Evolutionary conservation across 2,888 invertebrate genomes (phyloP).

Genomic region (Diaperis boleti): DNA sequence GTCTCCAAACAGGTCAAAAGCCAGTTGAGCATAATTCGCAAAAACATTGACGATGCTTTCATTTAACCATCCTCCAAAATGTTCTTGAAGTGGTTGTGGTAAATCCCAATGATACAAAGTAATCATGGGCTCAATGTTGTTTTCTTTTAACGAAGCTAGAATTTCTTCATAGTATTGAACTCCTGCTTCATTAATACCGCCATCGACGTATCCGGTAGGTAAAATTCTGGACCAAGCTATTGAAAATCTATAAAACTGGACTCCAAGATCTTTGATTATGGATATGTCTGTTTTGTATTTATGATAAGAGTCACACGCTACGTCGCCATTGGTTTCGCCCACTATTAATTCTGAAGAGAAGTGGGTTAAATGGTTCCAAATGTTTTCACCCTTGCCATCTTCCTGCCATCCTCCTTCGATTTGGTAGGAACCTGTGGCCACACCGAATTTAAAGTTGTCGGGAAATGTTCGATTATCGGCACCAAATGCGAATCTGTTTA

Average conservation of each 20-base stretch:
- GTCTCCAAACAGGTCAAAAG: slow-evolving; percentile 55
- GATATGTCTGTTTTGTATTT: slow-evolving; percentile 73
- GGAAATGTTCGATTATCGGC: slow-evolving; percentile 38
- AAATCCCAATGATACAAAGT: slow-evolving; percentile 61
- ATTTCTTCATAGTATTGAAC: slow-evolving; percentile 64
- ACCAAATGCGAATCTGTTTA: too few species aligned
- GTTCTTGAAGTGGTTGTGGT: slow-evolving; percentile 63
- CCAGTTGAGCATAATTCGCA: slow-evolving; percentile 70
- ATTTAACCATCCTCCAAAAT: slow-evolving; percentile 69
- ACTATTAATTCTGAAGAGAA: slow-evolving; percentile 67
- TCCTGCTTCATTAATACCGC: slow-evolving; percentile 73
- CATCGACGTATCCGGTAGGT: slow-evolving; percentile 69
- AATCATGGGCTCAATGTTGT: slow-evolving; percentile 68
- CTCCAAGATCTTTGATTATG: slow-evolving; percentile 73
- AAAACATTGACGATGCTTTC: slow-evolving; percentile 67
- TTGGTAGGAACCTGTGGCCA: slow-evolving; percentile 47
- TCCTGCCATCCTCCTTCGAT: slow-evolving; percentile 48
- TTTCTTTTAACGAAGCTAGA: slow-evolving; percentile 64
- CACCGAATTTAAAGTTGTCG: slow-evolving; percentile 43
- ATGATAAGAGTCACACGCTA: slow-evolving; percentile 77
- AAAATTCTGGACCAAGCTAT: slow-evolving; percentile 62
- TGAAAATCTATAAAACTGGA: slow-evolving; percentile 68
- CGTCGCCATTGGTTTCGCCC: slow-evolving; percentile 72
- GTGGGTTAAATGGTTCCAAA: slow-evolving; percentile 60
- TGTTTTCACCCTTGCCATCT: slow-evolving; percentile 50